phyloP scores from a whole-genome alignment of 1,140 invertebrate genomes.

The Ylistrum balloti region DNA sequence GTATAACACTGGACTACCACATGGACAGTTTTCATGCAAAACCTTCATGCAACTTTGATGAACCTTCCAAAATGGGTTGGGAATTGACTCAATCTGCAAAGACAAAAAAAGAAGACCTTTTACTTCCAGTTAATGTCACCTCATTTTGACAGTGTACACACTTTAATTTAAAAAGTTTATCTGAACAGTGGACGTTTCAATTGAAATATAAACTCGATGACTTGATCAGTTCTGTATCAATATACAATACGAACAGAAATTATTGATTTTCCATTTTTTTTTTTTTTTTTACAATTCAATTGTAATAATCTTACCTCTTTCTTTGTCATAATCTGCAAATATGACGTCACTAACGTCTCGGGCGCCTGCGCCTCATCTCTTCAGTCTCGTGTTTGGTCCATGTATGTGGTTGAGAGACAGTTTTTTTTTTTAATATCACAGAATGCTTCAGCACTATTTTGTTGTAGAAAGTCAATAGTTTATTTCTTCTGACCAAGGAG shows the following conservation, averaged over 20 bases:
- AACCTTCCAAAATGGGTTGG: too few species aligned
- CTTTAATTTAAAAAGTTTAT: too few species aligned
- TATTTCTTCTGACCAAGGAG: background rate
- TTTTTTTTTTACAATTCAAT: too few species aligned
- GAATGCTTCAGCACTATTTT: conserved; percentile 2
- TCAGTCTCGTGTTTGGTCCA: background rate
- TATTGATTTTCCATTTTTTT: too few species aligned
- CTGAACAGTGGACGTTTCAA: too few species aligned
- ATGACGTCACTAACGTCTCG: background rate
- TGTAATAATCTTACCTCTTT: background rate
- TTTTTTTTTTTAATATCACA: background rate
- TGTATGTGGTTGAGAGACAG: background rate
- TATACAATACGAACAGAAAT: too few species aligned
- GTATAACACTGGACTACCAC: background rate
- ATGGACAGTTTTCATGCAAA: background rate
- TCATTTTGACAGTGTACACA: too few species aligned
- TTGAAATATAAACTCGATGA: too few species aligned
- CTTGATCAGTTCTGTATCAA: too few species aligned
- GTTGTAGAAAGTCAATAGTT: background rate
- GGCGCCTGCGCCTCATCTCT: background rate
- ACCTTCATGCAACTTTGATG: background rate
- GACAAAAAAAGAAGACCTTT: background rate
- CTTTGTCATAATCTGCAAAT: background rate
- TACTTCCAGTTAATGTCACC: background rate
- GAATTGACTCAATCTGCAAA: background rate